A percentile compares a stretch with the other conserved stretches of the same genome.
Evolutionary conservation across 2,888 invertebrate species (phyloP).

Genomic region (Scaptomyza parva): DNA sequence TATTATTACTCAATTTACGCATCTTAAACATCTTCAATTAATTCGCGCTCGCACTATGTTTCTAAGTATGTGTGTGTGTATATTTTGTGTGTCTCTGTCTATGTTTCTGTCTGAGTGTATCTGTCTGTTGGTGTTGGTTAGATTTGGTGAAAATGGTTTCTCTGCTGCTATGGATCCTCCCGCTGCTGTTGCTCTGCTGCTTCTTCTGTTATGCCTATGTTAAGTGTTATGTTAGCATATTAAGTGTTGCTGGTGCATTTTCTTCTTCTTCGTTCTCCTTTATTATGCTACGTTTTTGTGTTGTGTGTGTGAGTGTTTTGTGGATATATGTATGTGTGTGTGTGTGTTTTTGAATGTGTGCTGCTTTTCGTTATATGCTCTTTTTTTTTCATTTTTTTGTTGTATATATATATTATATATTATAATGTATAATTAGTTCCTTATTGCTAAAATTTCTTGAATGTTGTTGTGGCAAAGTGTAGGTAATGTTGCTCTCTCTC

Average conservation of each 20-base stretch:
- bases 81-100: conserved; percentile 15
- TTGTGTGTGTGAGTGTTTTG: conserved; percentile 17
- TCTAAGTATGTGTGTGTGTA: conserved; percentile 32
- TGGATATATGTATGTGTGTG: conserved; percentile 25
- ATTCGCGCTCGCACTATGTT: conserved; percentile 46
- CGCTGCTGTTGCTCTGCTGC: conserved; percentile 1
- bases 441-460: conserved; percentile 79
- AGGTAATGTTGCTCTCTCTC: conserved; percentile 76
- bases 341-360: conserved; percentile 36
- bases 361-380: conserved; percentile 59
- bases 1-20: conserved; percentile 29
- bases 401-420: conserved; percentile 77
- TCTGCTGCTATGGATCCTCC: conserved; percentile 30
- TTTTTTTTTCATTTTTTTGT: conserved; percentile 26
- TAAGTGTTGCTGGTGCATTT: conserved; percentile 35
- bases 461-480: conserved; percentile 81
- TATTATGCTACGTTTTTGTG: conserved; percentile 21
- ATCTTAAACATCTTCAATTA: conserved; percentile 21
- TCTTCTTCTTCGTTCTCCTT: conserved; percentile 26
- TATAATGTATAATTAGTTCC: conserved; percentile 79
- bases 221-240: conserved; percentile 41
- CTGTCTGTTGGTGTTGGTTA: conserved; percentile 21
- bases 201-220: conserved; percentile 41
- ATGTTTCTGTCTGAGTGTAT: conserved; percentile 14
- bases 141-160: conserved; percentile 36